A percentile compares a stretch with the other conserved stretches of the same genome.
These are phyloP conservation scores for Saccopteryx leptura DNA, from an alignment of 2,113 vertebrate species.

Conservation along the genomic window DNA sequence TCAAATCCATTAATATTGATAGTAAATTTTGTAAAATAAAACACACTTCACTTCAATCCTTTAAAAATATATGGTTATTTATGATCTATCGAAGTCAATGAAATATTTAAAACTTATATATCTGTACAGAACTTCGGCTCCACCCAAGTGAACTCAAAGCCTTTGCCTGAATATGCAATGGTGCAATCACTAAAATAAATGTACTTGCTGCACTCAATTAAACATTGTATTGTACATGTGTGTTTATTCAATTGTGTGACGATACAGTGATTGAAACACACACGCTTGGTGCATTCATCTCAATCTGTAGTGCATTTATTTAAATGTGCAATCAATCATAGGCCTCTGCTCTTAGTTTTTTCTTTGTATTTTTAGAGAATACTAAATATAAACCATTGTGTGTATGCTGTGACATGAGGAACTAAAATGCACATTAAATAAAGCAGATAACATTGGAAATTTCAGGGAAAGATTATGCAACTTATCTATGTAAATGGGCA, in stretches of 20 bases:
- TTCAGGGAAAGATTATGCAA: conserved; percentile 37
- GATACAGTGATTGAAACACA: conserved; percentile 84
- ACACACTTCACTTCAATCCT: conserved; percentile 10
- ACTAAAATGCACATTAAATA: conserved; percentile 39
- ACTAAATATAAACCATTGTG: conserved; percentile 59
- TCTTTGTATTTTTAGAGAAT: conserved; percentile 72
- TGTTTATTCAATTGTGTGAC: conserved; percentile 85
- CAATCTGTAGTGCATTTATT: conserved; percentile 78
- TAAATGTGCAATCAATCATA: conserved; percentile 82
- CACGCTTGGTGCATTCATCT: conserved; percentile 78
- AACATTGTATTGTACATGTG: conserved; percentile 83
- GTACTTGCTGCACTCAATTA: conserved; percentile 85
- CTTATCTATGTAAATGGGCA: neutral
- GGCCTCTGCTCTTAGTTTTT: conserved; percentile 69
- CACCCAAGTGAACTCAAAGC: conserved; percentile 47
- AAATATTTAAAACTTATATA: conserved; percentile 62
- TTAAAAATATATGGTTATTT: conserved; percentile 16
- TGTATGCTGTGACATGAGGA: conserved; percentile 32
- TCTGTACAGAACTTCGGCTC: conserved; percentile 61
- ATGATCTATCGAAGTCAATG: conserved; percentile 48
- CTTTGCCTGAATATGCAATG: conserved; percentile 74
- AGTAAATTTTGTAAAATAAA: conserved; percentile 55
- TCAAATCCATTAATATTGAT: neutral
- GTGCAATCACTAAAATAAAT: conserved; percentile 84
- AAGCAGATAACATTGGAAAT: conserved; percentile 51